phyloP scores from a whole-genome alignment of 2,888 invertebrate species.

The Minunthozetes semirufus region DNA sequence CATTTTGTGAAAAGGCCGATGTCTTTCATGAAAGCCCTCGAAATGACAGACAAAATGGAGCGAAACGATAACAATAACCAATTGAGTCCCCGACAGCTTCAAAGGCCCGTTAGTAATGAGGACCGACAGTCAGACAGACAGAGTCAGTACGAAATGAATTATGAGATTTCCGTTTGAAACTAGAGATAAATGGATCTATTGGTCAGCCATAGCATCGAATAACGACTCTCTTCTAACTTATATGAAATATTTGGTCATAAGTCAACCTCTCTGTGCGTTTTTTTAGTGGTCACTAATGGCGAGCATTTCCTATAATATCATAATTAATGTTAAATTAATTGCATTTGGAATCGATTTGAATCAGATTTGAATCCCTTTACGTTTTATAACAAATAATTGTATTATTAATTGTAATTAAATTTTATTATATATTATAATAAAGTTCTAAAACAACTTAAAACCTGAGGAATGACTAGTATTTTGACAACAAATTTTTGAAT shows the following conservation, averaged over 20 bases:
- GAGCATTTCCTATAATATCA: background rate
- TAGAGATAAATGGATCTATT: no score
- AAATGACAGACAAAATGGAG: conserved; percentile 48
- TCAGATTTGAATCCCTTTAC: background rate
- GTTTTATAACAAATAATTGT: conserved; percentile 6
- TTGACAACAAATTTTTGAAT: background rate
- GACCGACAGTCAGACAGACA: conserved; percentile 33
- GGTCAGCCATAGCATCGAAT: background rate
- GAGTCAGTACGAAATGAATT: conserved; percentile 43
- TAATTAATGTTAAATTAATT: background rate
- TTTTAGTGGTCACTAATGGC: no score
- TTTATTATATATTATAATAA: background rate
- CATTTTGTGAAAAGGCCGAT: conserved; percentile 45
- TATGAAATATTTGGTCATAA: no score
- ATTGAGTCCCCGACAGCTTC: conserved; percentile 5
- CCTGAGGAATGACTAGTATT: conserved; percentile 5
- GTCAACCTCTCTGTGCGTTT: no score
- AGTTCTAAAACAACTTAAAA: background rate
- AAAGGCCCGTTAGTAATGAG: background rate
- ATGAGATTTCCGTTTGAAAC: conserved; percentile 43
- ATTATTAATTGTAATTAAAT: background rate
- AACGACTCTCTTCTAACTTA: no score
- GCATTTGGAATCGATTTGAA: background rate
- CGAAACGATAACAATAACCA: background rate
- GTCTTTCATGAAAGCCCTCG: conserved; percentile 49